Conservation (phyloP, 2,888 invertebrate genomes). For the Xylophagus ater region DNA sequence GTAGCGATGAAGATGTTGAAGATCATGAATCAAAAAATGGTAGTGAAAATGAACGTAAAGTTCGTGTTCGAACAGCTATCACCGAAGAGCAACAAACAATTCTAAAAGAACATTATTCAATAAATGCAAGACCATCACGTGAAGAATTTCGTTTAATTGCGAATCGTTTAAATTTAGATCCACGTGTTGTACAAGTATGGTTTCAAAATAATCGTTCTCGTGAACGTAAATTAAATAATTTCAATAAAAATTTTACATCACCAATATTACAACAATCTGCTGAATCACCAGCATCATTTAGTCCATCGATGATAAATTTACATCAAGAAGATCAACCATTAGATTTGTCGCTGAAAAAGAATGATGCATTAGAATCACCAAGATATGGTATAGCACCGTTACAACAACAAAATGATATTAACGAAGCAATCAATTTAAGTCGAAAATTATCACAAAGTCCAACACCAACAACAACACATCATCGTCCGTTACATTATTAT, state of each 20-base stretch:
- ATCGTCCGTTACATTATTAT: constrained; percentile 38
- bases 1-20: constrained; percentile 50
- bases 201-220: constrained; percentile 91
- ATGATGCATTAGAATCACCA: constrained; percentile 49
- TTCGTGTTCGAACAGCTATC: constrained; percentile 85
- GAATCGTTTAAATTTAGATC: constrained; percentile 59
- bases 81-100: constrained; percentile 87
- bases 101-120: constrained; percentile 77
- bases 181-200: constrained; percentile 86
- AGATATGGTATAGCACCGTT: constrained; percentile 48
- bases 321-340: constrained; percentile 62
- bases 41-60: constrained; percentile 61
- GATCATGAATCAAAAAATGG: constrained; percentile 45
- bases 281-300: constrained; percentile 18
- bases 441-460: constrained; percentile 53
- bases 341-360: constrained; percentile 79
- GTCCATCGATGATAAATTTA: constrained; percentile 13
- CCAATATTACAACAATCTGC: constrained; percentile 19
- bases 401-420: constrained; percentile 44
- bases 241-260: constrained; percentile 24
- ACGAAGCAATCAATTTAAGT: constrained; percentile 69
- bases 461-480: no score
- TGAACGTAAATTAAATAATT: constrained; percentile 57
- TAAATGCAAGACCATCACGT: constrained; percentile 87
- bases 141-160: constrained; percentile 89